These are phyloP conservation scores for Drosophila asahinai DNA, from an alignment of 1,140 invertebrate species.

Conservation along the genomic window DNA sequence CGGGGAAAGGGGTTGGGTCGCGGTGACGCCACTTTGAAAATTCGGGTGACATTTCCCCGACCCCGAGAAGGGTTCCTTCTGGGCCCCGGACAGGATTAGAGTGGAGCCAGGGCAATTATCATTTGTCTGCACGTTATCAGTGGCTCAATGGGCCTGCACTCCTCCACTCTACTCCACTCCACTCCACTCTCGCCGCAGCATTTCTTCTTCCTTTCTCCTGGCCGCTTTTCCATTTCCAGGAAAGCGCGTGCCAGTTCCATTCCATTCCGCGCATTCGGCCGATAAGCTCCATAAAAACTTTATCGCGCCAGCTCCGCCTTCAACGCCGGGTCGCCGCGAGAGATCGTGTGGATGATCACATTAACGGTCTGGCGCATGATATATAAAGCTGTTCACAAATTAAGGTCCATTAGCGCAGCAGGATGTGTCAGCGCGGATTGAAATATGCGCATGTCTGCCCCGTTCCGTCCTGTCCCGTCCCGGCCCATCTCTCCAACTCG, in stretches of 20 bases:
- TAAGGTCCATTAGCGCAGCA: conserved; percentile 83
- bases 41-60: conserved; percentile 62
- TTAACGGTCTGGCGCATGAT: conserved; percentile 79
- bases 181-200: neutral
- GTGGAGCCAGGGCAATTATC: conserved; percentile 79
- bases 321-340: conserved; percentile 4
- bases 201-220: conserved; percentile 19
- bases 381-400: conserved; percentile 84
- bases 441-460: conserved; percentile 78
- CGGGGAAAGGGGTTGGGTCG: conserved; percentile 32
- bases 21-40: conserved; percentile 81
- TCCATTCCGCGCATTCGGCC: conserved; percentile 45
- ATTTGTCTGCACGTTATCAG: conserved; percentile 76
- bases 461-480: neutral
- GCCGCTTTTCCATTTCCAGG: conserved; percentile 56
- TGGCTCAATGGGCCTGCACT: conserved; percentile 22
- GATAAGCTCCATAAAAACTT: conserved; percentile 77
- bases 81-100: conserved; percentile 58
- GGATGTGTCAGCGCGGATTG: conserved; percentile 81
- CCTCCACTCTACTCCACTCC: neutral
- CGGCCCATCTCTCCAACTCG: conserved; percentile 8
- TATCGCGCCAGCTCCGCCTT: conserved; percentile 51
- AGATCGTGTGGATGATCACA: conserved; percentile 83
- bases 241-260: conserved; percentile 72
- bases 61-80: neutral